Evolutionary conservation across 1,140 invertebrate genomes (phyloP), one percentile per base, ranked within the genome.

Genomic region (Physella acuta): DNA sequence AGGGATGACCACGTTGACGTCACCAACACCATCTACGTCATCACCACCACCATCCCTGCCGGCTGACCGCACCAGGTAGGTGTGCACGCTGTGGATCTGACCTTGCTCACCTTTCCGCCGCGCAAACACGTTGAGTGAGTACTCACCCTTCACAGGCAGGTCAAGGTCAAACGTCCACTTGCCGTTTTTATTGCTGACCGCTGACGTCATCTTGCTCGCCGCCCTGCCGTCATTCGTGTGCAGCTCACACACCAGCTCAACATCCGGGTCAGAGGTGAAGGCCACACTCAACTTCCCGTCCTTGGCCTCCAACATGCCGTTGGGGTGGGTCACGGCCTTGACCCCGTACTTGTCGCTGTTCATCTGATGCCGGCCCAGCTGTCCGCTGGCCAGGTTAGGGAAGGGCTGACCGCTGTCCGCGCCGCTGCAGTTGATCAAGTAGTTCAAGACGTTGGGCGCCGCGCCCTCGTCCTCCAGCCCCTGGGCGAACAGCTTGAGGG

Each of bases 61-160:
- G n/a, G 73, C 73, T 17, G 79, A 81, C 52, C 77, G 66, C 31
- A 82, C 69, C 26, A 81, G 74, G 71, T 82, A 82, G 2, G 76
- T 73, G 68, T 83, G 78, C 16, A 82, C 77, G 58, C 79, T 80
- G 68, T 79, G 75, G 34, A 83, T 77, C 51, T 80, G 71, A 0
- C 60, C 64, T 49, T 80, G 65, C 5, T 51, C 73, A 4, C 53
- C 73, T 67, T 82, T 79, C 33, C 76, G 59, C 53, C 75, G 72
- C 17, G 76, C 78, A 68, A 79, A 83, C 44, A 83, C 75, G 70
- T 82, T 83, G n/a, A 81, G 60, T 0, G 80, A 79, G 68, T 81
- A 83, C 71, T 83, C 81, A 0, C 81, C 82, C 8, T 71, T 64
- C 3, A 77, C 72, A 3, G 79, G 77, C 69, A 83, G 69, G 39